Evolutionary conservation across 2,113 vertebrate genomes (phyloP), one percentile per base, ranked within the genome.

Genomic region (Cynocephalus volans): DNA sequence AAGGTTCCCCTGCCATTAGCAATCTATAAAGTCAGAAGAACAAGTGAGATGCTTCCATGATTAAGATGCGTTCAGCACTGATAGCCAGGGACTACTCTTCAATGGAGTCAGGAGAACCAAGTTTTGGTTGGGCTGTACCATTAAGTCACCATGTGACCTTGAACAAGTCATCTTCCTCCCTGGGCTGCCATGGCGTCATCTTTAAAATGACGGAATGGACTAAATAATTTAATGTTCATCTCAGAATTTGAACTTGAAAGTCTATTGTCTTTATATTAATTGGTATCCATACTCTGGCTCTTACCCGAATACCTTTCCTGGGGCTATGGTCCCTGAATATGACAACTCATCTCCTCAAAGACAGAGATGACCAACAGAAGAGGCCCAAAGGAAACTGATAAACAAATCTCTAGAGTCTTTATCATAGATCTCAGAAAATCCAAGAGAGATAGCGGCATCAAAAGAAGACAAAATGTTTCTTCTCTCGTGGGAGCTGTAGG

Each of bases 161-260:
- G 26, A 84, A 73, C 6, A 28, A 76, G 58, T 60, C 41, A 4
- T 14, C n/a, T 88, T 81, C 13, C 33, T 85, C 83, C 76, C 70
- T 18, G 2, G 52, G 33, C 45, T 21, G 26, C 50, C 50, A 24
- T 18, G 60, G 2, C 8, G 88, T 76, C 31, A n/a, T 72, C 67
- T 93, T 77, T 77, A 52, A 82, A 62, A 54, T 24, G 26, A 75
- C 17, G 8, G 50, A 90, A 28, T 24, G 4, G 45, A 48, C 33
- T 54, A 67, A 81, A 24, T 50, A 1, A 36, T 81, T 24, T 21
- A 64, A n/a, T 4, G 1, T 36, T 81, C 21, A 48, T 87, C 86
- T 90, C 48, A 79, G 67, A 89, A 95, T 86, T 17, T 95, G 67
- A 93, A 73, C 62, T 82, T 81, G 11, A 62, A 76, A 14, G 24